Percentiles rank a stretch among this genome's conserved stretches.
phyloP scores from a whole-genome alignment of 2,888 invertebrate species.

The Tholera decimalis region DNA sequence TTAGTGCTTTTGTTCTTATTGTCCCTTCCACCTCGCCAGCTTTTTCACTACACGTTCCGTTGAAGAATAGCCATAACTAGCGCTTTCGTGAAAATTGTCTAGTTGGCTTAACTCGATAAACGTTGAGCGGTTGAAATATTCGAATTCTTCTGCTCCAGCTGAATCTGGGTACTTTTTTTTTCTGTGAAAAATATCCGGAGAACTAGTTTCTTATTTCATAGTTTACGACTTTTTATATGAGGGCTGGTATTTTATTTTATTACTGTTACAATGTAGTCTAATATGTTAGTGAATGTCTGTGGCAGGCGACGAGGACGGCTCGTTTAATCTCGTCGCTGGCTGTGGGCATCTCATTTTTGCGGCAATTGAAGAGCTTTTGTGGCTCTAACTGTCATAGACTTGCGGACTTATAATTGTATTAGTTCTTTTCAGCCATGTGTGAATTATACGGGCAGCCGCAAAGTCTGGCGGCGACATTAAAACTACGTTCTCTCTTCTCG shows the following conservation, averaged over 20 bases:
- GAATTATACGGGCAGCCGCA: conserved; percentile 38
- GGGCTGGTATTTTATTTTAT: conserved; percentile 74
- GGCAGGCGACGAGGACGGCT: conserved; percentile 67
- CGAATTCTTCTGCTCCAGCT: conserved; percentile 61
- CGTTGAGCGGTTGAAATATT: conserved; percentile 74
- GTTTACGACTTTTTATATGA: conserved; percentile 57
- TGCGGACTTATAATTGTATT: conserved; percentile 35
- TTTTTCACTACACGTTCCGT: conserved; percentile 67
- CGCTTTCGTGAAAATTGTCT: conserved; percentile 72
- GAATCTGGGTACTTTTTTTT: conserved; percentile 55
- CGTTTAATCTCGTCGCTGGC: conserved; percentile 78
- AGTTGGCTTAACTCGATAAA: conserved; percentile 77
- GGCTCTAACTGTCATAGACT: conserved; percentile 41
- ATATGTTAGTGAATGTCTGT: conserved; percentile 80
- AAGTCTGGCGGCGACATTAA: conserved; percentile 25
- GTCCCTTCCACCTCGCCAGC: conserved; percentile 61
- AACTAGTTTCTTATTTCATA: conserved; percentile 34
- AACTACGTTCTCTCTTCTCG: conserved; percentile 10
- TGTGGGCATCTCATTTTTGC: conserved; percentile 77
- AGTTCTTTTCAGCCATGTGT: conserved; percentile 32
- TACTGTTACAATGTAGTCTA: conserved; percentile 77
- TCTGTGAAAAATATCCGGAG: conserved; percentile 38
- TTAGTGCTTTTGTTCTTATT: conserved; percentile 84
- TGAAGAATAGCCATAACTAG: conserved; percentile 75
- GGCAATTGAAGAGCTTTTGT: conserved; percentile 35